phyloP scores from a whole-genome alignment of 2,797 vertebrate species.

The Podargus strigoides region DNA sequence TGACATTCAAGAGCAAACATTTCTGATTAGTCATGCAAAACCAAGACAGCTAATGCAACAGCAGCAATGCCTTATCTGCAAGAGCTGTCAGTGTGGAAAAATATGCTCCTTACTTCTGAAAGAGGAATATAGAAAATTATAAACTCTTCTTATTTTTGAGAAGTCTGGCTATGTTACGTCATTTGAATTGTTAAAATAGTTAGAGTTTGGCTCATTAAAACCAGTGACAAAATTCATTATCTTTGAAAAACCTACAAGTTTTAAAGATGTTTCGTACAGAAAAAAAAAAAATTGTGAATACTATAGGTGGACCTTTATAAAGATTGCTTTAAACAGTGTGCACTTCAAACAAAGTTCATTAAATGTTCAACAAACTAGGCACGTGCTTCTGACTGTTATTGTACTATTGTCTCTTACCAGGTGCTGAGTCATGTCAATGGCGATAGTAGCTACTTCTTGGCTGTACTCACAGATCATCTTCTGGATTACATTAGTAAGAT shows the following conservation, averaged over 20 bases:
- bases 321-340: background rate
- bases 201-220: background rate
- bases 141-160: background rate
- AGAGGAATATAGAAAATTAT: background rate
- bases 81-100: background rate
- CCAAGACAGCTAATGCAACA: background rate
- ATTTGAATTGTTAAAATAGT: background rate
- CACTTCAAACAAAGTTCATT: background rate
- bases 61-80: background rate
- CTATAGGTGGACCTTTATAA: background rate
- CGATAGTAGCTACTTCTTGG: slow-evolving; percentile 90
- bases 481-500: slow-evolving; percentile 94
- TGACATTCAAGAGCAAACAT: background rate
- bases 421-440: slow-evolving; percentile 94
- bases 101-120: background rate
- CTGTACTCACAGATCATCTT: slow-evolving; percentile 99
- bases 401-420: slow-evolving; percentile 77
- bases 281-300: background rate
- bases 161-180: background rate
- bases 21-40: background rate
- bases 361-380: background rate
- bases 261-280: background rate
- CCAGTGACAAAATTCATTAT: background rate
- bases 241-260: background rate
- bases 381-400: background rate